Base-by-base conservation (phyloP, 2,113 vertebrate species). In the Cromileptes altivelis region DNA sequence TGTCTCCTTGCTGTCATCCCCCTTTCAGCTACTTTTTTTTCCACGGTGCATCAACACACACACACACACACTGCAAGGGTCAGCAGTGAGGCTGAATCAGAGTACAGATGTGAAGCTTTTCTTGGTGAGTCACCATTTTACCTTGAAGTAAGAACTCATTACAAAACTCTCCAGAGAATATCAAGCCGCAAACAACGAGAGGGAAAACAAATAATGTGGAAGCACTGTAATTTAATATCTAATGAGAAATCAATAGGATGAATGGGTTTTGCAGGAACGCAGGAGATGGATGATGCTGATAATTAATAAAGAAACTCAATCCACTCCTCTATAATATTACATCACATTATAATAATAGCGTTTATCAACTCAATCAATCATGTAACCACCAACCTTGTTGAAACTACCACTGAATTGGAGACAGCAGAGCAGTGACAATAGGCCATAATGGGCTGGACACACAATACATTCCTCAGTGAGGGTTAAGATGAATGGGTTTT, bases 401-500 rank as follows among this genome's bases (percentile, higher is more conserved):
- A 69, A 80, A 75, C 56, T 25, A 37, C 60, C 21, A 8, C 65
- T 71, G 70, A 63, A 77, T 63, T 19, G 57, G 30, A 73, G n/a
- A 52, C 6, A 52, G 45, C 62, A 42, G 19, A 56, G 61, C 75
- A 49, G 30, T 58, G 79, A 67, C 27, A 6, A 74, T 19, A 62
- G 33, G 30, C 50, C 55, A 65, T 60, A 76, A 80, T 52, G 53
- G 40, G 18, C 21, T 19, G 56, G 10, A 75, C 70, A 67, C 55
- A 60, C 47, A 49, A 52, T 63, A 61, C 23, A 47, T 63, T 74
- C 50, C 60, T 82, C 33, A 1, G 11, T 53, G 64, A 78, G 47
- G 80, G 79, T 80, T 19, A 85, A 89, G 82, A 92, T 88, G 21
- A 88, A 89, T 84, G 52, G 78, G 19, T 64, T 57, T 86, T 86